A percentile compares a stretch with the other conserved stretches of the same genome.
Conservation (phyloP, 1,140 invertebrate species). For the Littorina saxatilis region DNA sequence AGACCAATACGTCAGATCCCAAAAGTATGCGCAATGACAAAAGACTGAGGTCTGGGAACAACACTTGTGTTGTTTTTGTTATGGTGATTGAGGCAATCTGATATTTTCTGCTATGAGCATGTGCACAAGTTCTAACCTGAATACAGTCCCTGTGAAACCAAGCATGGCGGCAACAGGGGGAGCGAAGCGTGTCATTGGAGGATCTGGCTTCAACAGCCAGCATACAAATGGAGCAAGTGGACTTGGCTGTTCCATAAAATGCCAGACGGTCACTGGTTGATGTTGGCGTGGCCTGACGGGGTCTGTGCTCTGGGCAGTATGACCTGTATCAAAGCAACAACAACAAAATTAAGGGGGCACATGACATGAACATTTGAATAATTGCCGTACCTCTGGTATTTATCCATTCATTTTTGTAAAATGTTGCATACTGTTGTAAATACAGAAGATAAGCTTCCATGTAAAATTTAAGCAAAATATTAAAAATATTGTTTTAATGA, state of each 20-base stretch:
- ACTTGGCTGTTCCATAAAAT: slow-evolving; percentile 53
- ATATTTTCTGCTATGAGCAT: no score
- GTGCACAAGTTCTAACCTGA: slow-evolving; percentile 78
- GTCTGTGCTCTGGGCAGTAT: slow-evolving; percentile 80
- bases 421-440: background rate
- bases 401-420: background rate
- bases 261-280: slow-evolving; percentile 50
- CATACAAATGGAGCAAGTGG: slow-evolving; percentile 80
- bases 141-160: slow-evolving; percentile 82
- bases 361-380: no score
- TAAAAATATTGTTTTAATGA: no score
- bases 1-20: no score
- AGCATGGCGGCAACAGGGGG: slow-evolving; percentile 81
- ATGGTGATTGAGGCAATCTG: no score
- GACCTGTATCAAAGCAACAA: slow-evolving; percentile 75
- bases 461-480: no score
- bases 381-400: no score
- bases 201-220: slow-evolving; percentile 75
- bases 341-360: background rate
- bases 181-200: slow-evolving; percentile 76
- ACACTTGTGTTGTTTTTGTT: no score
- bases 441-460: no score
- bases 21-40: no score
- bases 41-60: no score
- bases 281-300: slow-evolving; percentile 75